Conservation (phyloP, 1,140 invertebrate species). For the Scaptomyza graminum region DNA sequence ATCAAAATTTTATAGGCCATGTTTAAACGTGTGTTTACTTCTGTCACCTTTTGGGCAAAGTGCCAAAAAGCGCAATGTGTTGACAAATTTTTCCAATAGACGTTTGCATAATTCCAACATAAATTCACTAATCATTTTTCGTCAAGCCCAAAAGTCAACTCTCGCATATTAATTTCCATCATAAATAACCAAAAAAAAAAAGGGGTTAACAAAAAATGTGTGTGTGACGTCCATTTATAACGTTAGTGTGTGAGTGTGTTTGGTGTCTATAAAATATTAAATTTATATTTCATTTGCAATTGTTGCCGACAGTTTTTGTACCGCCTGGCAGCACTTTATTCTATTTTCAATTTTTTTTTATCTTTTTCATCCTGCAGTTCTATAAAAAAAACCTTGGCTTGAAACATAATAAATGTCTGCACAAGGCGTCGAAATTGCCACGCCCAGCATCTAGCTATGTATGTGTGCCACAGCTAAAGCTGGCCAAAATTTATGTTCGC, state of each 20-base stretch:
- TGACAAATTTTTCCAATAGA: slow-evolving; percentile 60
- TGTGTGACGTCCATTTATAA: slow-evolving; percentile 37
- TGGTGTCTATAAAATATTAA: slow-evolving; percentile 74
- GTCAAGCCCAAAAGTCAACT: slow-evolving; percentile 48
- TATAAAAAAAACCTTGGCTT: slow-evolving; percentile 43
- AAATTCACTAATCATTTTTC: slow-evolving; percentile 73
- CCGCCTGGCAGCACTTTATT: slow-evolving; percentile 20
- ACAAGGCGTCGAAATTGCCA: slow-evolving; percentile 42
- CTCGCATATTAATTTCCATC: slow-evolving; percentile 73
- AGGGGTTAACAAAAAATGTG: neutral
- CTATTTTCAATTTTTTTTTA: too few species aligned
- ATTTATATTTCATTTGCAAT: slow-evolving; percentile 82
- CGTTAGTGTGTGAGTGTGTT: slow-evolving; percentile 28
- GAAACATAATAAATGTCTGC: slow-evolving; percentile 74
- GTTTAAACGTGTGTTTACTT: slow-evolving; percentile 50
- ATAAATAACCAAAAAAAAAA: slow-evolving; percentile 65
- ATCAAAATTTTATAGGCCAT: slow-evolving; percentile 4
- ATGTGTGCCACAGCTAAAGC: slow-evolving; percentile 11
- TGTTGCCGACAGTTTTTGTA: slow-evolving; percentile 63
- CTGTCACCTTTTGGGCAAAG: slow-evolving; percentile 55
- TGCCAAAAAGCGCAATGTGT: slow-evolving; percentile 54
- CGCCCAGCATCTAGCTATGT: slow-evolving; percentile 32
- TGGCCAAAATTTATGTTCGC: slow-evolving; percentile 64
- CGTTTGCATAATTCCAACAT: slow-evolving; percentile 75
- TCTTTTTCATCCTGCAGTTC: too few species aligned